Percentiles rank a stretch among this genome's conserved stretches.
phyloP scores from a whole-genome alignment of 2,113 vertebrate genomes.

The Leptocoma aspasia region DNA sequence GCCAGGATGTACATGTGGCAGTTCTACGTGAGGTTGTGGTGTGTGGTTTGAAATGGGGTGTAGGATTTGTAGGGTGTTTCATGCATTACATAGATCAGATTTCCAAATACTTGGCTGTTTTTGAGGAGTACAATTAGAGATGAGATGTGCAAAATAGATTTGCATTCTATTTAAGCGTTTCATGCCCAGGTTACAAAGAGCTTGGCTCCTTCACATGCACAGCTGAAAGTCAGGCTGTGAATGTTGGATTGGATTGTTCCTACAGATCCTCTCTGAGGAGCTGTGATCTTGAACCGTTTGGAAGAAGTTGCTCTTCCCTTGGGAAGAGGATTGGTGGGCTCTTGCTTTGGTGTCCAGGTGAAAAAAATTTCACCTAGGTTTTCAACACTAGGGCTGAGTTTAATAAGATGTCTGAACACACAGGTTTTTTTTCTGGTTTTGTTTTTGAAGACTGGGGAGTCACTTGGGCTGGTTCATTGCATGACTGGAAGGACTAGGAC shows the following conservation, averaged over 20 bases:
- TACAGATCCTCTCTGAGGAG: background rate
- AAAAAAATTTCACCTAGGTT: background rate
- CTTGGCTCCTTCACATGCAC: background rate
- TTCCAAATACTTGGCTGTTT: background rate
- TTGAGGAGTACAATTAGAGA: background rate
- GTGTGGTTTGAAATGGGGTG: background rate
- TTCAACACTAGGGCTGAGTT: background rate
- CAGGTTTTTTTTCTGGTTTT: background rate
- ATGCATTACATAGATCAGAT: background rate
- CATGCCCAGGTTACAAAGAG: background rate
- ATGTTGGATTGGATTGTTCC: background rate
- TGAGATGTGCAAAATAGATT: background rate
- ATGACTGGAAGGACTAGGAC: background rate
- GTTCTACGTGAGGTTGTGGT: background rate
- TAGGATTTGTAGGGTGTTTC: background rate
- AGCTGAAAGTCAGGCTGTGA: background rate
- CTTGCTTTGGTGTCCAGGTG: background rate
- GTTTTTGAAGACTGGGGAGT: background rate
- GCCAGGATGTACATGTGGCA: conserved; percentile 6
- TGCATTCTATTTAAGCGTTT: background rate
- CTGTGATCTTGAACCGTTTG: background rate
- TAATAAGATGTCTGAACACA: background rate
- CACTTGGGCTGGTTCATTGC: background rate
- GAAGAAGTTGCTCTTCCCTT: background rate
- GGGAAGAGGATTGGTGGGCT: background rate